Evolutionary conservation across 2,797 vertebrate species (phyloP), one percentile per base, ranked within the genome.

Genomic region (Spheniscus humboldti): DNA sequence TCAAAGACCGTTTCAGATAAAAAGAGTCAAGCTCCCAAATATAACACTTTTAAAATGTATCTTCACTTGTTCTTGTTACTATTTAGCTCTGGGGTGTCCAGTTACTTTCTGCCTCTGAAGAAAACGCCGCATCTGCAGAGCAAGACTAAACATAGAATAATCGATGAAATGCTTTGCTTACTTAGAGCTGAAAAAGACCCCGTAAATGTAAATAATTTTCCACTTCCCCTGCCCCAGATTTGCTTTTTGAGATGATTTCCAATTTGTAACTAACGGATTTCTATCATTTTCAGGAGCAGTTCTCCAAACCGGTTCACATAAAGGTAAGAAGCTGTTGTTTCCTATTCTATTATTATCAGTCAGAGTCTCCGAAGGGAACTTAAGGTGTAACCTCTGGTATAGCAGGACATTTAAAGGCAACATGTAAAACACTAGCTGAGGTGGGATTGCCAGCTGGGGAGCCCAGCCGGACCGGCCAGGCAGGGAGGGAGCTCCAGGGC

Each of bases 151-250:
- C 1, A 10, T 3, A 0, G 30, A 0, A 4, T 90, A 33, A 89
- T 97, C 4, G 6, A 73, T 0, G 97, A 97, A 81, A 97, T 96
- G 23, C 18, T 96, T 41, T 84, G 75, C 67, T 52, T 95, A 15
- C 97, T 97, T 5, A 0, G 76, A 3, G 73, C 62, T n/a, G 75
- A 88, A 19, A 59, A 75, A 0, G 6, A 7, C 0, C 0, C 1
- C 35, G 22, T 22, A 23, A 4, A 66, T 0, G 96, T 97, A 97
- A 95, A 56, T 41, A 0, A 5, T 19, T 81, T 78, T 25, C 55
- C 0, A 0, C 6, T 80, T 69, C 33, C 48, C 45, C 57, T 3
- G 0, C 6, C 39, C 19, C 19, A 31, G 53, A 25, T 73, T 60
- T 35, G 60, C 18, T 71, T 59, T 80, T n/a, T 33, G 59, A 73